A percentile compares a stretch with the other conserved stretches of the same genome.
Conservation (phyloP, 2,113 vertebrate species). For the Sterna hirundo region DNA sequence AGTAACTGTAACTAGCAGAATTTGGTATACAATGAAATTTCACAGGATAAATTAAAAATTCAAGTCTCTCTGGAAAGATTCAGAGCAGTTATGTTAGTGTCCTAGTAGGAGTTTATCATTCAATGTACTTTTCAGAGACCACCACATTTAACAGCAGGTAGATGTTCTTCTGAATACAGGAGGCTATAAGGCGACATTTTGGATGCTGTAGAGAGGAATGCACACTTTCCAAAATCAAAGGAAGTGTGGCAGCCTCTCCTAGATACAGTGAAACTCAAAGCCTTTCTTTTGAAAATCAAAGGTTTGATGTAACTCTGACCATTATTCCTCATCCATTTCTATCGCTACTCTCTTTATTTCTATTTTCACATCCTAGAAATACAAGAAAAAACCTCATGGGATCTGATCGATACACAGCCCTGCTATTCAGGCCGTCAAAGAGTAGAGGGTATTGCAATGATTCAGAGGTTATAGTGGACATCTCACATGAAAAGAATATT, state of each 20-base stretch:
- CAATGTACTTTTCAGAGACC: not conserved
- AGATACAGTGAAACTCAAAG: not conserved
- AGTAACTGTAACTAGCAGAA: not conserved
- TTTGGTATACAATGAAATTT: not conserved
- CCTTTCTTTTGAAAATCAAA: not conserved
- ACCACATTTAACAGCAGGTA: not conserved
- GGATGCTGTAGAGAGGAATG: rapidly evolving
- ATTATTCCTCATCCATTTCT: not conserved
- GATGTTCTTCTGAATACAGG: not conserved
- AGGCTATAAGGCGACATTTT: not conserved
- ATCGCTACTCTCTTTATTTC: not conserved
- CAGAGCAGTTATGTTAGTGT: not conserved
- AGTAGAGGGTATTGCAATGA: not conserved
- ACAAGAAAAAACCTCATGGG: too few species aligned
- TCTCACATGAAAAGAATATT: not conserved
- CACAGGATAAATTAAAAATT: not conserved
- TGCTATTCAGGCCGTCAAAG: not conserved
- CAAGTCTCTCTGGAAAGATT: not conserved
- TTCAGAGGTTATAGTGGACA: not conserved
- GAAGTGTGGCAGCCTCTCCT: not conserved
- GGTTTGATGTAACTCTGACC: not conserved
- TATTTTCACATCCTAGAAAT: not conserved
- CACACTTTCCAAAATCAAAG: not conserved
- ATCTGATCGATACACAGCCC: not conserved
- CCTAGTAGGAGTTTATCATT: not conserved